These are phyloP conservation scores for Probosciger aterrimus DNA, from an alignment of 2,113 vertebrate species.

Conservation along the genomic window DNA sequence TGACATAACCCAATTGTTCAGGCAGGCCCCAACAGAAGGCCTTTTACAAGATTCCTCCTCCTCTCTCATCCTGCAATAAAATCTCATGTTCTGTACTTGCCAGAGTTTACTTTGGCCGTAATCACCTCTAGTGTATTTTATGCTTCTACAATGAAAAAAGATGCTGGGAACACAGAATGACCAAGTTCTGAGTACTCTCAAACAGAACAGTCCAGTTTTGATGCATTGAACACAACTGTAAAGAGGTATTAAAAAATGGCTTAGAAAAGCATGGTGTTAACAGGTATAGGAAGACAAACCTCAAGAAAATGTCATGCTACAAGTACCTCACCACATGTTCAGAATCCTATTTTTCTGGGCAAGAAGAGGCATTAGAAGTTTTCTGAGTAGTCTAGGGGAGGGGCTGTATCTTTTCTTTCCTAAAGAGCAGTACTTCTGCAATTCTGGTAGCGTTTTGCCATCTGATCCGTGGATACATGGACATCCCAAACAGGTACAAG, in stretches of 20 bases:
- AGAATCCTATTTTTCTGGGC: neutral
- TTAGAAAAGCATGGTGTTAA: rapidly evolving
- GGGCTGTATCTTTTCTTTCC: neutral
- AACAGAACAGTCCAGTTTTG: neutral
- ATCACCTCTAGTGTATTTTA: neutral
- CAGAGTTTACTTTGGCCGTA: neutral
- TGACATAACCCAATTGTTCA: neutral
- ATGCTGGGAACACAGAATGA: neutral
- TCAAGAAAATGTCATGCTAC: neutral
- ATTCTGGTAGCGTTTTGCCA: neutral
- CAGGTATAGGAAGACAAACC: neutral
- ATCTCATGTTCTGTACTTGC: neutral
- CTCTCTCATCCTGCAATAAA: neutral
- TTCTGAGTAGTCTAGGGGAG: neutral
- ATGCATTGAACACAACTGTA: neutral
- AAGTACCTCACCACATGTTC: too few relatives aligned
- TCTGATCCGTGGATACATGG: too few relatives aligned
- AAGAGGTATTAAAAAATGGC: neutral
- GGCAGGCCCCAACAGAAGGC: neutral
- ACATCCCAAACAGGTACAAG: neutral
- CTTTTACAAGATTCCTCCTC: neutral
- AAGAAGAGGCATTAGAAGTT: neutral
- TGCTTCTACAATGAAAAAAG: neutral
- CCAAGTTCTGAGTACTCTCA: neutral
- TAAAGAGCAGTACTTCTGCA: neutral